phyloP scores from a whole-genome alignment of 2,113 vertebrate genomes.

The Campylomormyrus tamandua region DNA sequence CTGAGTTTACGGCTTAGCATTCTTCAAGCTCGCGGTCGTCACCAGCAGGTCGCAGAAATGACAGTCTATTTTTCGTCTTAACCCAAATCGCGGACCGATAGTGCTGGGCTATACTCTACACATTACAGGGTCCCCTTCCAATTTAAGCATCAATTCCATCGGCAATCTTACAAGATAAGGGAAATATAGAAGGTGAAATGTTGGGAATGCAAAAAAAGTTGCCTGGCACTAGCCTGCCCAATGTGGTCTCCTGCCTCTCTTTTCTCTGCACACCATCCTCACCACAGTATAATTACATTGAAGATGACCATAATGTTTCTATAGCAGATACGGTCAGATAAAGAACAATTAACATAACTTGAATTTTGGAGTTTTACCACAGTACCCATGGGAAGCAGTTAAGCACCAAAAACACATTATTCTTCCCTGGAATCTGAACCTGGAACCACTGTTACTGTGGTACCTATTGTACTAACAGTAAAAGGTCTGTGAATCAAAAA shows the following conservation, averaged over 20 bases:
- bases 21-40: not conserved
- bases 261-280: not conserved
- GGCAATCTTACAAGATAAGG: not conserved
- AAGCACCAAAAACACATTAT: not conserved
- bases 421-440: not conserved
- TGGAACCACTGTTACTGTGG: not conserved
- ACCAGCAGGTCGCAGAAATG: not conserved
- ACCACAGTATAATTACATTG: not conserved
- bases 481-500: not conserved
- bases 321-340: not conserved
- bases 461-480: not conserved
- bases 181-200: not conserved
- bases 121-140: not conserved
- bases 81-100: not conserved
- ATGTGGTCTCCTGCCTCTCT: not conserved
- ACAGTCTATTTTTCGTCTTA: not conserved
- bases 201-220: not conserved
- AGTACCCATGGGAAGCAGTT: not conserved
- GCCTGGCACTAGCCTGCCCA: not conserved
- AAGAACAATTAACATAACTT: not conserved
- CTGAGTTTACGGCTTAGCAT: not conserved
- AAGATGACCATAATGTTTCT: not conserved
- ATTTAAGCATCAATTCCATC: not conserved
- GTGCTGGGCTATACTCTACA: not conserved
- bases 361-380: constrained; percentile 9